Base-by-base conservation (phyloP, 1,140 invertebrate genomes). In the Dendrolimus punctatus region DNA sequence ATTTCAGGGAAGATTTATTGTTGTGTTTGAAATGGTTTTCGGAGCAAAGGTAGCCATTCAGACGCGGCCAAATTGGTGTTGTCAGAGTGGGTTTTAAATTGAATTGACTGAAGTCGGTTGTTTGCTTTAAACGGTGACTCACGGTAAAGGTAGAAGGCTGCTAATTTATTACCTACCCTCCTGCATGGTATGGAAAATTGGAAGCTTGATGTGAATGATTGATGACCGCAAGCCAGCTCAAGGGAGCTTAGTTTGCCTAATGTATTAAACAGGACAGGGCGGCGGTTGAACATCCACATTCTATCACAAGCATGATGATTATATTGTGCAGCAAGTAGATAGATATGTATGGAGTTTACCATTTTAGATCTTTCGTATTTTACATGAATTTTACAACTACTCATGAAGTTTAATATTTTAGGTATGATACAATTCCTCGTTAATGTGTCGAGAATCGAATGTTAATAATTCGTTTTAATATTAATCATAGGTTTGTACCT, bases 1-100 rank as follows among this genome's bases (percentile, higher is more conserved):
- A 86, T 86, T 86, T 77, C 80, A 81, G 71, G 73, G 76, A 76
- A 84, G 80, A 86, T 86, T 84, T 86, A 86, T 84, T 83, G 77
- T 83, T 82, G 75, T 80, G 79, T 78, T 86, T 80, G 73, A 81
- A 84, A 86, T 77, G 72, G 78, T 78, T 84, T 85, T 79, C 67
- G 71, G 70, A 75, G 77, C 70, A 75, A 80, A 84, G 80, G 79
- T 84, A 80, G 77, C 78, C 79, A 82, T 83, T 85, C 82, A 78
- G 72, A 71, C 71, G 68, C 57, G 66, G 60, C 68, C 60, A 82
- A 83, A 83, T 84, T 80, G 77, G 70, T 74, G 74, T 73, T 81
- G 77, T 81, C 79, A 70, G 66, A 73, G 64, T 65, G 64, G 60
- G 64, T 73, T 76, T 76, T 67, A 78, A 81, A 80, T 80, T 79